A percentile compares a stretch with the other conserved stretches of the same genome.
phyloP scores from a whole-genome alignment of 2,888 invertebrate species.

The Acrobasis consociella region DNA sequence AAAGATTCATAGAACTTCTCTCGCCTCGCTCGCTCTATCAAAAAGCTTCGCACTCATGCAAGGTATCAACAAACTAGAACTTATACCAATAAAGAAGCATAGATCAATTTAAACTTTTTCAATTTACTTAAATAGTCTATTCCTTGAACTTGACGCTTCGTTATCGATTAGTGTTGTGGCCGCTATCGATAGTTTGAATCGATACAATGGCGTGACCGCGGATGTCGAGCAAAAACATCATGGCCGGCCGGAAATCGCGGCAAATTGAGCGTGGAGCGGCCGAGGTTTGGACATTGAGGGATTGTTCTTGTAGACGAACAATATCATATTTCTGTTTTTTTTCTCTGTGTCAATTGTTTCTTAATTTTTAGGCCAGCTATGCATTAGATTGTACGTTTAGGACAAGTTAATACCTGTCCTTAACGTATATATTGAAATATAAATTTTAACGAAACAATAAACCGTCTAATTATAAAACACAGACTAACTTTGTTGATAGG shows the following conservation, averaged over 20 bases:
- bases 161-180: conserved; percentile 20
- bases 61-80: neutral
- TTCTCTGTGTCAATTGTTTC: too few species aligned
- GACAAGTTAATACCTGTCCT: too few species aligned
- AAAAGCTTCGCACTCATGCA: neutral
- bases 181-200: conserved; percentile 44
- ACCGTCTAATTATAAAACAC: too few species aligned
- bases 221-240: conserved; percentile 47
- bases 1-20: too few species aligned
- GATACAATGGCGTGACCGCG: conserved; percentile 46
- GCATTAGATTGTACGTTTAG: too few species aligned
- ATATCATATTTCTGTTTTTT: neutral
- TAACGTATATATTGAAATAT: too few species aligned
- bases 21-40: too few species aligned
- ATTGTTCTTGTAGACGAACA: neutral
- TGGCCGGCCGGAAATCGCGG: conserved; percentile 43
- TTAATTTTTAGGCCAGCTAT: too few species aligned
- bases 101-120: conserved; percentile 11
- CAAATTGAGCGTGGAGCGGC: conserved; percentile 44
- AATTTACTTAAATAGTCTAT: conserved; percentile 1
- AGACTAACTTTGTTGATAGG: too few species aligned
- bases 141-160: conserved; percentile 13
- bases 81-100: neutral
- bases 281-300: conserved; percentile 26
- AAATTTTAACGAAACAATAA: too few species aligned